Evolutionary conservation across 1,140 invertebrate species (phyloP), one percentile per base, ranked within the genome.

Genomic region (Hylaeus volcanicus): DNA sequence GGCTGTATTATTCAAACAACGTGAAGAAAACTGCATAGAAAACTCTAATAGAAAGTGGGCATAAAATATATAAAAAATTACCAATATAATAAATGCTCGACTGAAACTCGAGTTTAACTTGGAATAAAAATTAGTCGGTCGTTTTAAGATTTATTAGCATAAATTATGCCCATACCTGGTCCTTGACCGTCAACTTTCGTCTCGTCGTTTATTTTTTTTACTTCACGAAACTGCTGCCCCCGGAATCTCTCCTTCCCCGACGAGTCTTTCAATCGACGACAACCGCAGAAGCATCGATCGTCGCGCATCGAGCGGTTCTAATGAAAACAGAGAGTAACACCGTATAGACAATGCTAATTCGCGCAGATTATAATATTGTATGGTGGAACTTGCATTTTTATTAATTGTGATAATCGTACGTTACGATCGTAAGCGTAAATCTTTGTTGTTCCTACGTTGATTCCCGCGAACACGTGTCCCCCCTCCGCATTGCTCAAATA

Each of bases 321-420:
- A 37, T 37, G 41, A 37, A 65, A 74, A 64, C n/a, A 26, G 43
- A 5, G 26, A 26, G 15, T 83, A 82, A 37, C 15, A 41, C 14
- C 12, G 12, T 63, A 11, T 51, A 60, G 56, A 55, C 15, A 14
- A 60, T 45, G 15, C 53, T 71, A 69, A 73, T 11, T 43, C 66
- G 56, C 53, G 64, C 61, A 68, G 43, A 26, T 26, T 26, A 26
- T 76, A 66, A 66, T 64, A 65, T 65, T 63, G 70, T 73, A 65
- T 74, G 70, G 61, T 79, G 71, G 55, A 72, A 78, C 58, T 79
- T 84, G 88, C 89, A 89, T 90, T 89, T 26, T 88, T 88, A 82
- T 63, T 79, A 75, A 83, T 84, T 86, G 85, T 90, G 88, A 90
- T 89, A 83, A 82, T 86, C 84, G 75, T 89, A 78, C 75, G 73